A percentile compares a stretch with the other conserved stretches of the same genome.
Evolutionary conservation across 2,113 vertebrate genomes (phyloP).

Genomic region (Genyomyrus donnyi): DNA sequence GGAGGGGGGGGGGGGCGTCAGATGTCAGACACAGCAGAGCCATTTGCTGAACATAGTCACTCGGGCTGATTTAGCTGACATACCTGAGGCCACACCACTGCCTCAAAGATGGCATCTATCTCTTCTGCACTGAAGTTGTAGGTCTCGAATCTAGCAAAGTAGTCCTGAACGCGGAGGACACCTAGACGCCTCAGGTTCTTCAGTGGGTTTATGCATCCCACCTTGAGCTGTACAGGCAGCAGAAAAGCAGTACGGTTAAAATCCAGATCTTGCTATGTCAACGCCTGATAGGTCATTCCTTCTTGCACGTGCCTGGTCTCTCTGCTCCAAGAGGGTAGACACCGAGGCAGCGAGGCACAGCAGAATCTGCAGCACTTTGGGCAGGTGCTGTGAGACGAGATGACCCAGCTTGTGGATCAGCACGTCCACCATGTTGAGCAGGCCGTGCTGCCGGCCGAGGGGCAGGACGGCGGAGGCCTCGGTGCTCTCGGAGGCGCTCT

Average conservation of each 20-base stretch:
- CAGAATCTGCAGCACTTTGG: slow-evolving; percentile 85
- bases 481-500: slow-evolving; percentile 59
- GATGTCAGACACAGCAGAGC: not conserved
- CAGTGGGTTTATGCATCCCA: slow-evolving; percentile 75
- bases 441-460: slow-evolving; percentile 82
- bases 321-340: slow-evolving; percentile 66
- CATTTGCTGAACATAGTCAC: not conserved
- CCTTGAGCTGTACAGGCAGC: slow-evolving; percentile 66
- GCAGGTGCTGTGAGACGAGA: slow-evolving; percentile 71
- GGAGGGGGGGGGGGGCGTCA: slow-evolving; percentile 1
- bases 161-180: slow-evolving; percentile 75
- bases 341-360: slow-evolving; percentile 76
- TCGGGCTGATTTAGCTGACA: not conserved
- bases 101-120: slow-evolving; percentile 79
- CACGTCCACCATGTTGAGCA: slow-evolving; percentile 78
- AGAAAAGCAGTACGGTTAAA: not conserved
- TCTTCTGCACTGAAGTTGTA: slow-evolving; percentile 78
- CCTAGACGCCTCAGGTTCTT: slow-evolving; percentile 88
- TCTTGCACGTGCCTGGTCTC: slow-evolving; percentile 69
- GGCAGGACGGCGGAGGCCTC: slow-evolving; percentile 74
- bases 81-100: slow-evolving; percentile 91
- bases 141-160: slow-evolving; percentile 78
- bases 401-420: slow-evolving; percentile 85
- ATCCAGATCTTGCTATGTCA: not conserved
- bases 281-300: not conserved